Evolutionary conservation across 2,113 vertebrate genomes (phyloP), one percentile per base, ranked within the genome.

Genomic region (Nesogale talazaci): DNA sequence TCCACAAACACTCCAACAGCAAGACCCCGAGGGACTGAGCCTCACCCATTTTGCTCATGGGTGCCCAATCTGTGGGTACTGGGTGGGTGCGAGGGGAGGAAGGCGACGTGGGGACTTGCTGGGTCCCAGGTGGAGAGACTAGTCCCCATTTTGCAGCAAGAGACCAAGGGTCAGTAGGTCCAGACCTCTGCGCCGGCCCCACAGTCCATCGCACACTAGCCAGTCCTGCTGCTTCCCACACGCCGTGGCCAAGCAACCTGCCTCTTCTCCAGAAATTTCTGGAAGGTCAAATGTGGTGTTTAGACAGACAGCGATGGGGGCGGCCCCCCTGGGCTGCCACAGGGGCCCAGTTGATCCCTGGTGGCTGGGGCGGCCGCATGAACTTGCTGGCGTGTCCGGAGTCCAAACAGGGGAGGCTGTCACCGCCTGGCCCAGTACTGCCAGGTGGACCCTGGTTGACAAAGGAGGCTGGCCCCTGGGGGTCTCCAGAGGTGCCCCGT

Each of bases 131-230:
- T 27, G 67, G 67, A 16, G 82, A 36, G 4, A 52, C 46, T 15
- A 10, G 3, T 25, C 27, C 75, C 25, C 42, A 4, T 74, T 7
- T 38, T 3, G 17, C 17, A 74, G 56, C 38, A 17, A 40, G 31
- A 46, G 52, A 34, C 6, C 11, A 23, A 63, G 46, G 31, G 4
- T 42, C 3, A 14, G 3, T 14, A 38, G 0, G 19, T 7, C 1
- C 9, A 16, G 46, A 12, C 2, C 16, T 9, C 22, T 29, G 19
- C 0, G 3, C 9, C 1, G 14, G 15, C 20, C n/a, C 36, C n/a
- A 11, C 29, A 3, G 38, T 36, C 2, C 63, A 27, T 34, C 1
- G 83, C 52, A 34, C 4, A 14, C 38, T 6, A 22, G n/a, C 57
- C 29, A 1, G 1, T 29, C 14, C 90, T 65, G 31, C 22, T 7